Percentiles rank a stretch among this genome's conserved stretches.
These are phyloP conservation scores for Harpagifer antarcticus DNA, from an alignment of 2,797 vertebrate genomes.

Conservation along the genomic window DNA sequence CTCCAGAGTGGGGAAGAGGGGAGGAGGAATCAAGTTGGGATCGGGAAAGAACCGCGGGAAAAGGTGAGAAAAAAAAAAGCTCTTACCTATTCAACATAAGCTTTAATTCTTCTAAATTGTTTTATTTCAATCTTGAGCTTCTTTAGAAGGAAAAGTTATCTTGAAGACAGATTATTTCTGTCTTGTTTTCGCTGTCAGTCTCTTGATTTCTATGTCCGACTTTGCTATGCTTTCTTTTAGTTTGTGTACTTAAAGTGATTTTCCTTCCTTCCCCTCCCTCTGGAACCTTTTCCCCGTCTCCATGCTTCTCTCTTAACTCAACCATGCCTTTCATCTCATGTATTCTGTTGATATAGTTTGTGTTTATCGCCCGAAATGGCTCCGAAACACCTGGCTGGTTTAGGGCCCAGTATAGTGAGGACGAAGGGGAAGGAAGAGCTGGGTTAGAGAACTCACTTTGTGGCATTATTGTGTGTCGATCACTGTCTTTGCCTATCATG, in stretches of 20 bases:
- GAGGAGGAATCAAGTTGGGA: conserved; percentile 74
- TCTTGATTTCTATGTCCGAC: conserved; percentile 32
- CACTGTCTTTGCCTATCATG: conserved; percentile 26
- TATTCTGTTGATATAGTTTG: conserved; percentile 36
- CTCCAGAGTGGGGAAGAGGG: conserved; percentile 67
- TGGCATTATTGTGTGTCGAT: conserved; percentile 35
- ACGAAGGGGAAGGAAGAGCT: conserved; percentile 55
- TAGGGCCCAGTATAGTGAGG: conserved; percentile 68
- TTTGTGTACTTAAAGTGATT: conserved; percentile 63
- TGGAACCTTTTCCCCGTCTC: conserved; percentile 42
- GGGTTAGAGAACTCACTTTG: conserved; percentile 52
- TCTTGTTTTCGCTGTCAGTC: conserved; percentile 28
- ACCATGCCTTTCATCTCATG: conserved; percentile 49
- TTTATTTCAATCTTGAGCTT: conserved; percentile 16
- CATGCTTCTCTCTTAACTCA: conserved; percentile 46
- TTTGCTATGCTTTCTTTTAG: conserved; percentile 45
- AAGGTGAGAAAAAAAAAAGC: conserved; percentile 48
- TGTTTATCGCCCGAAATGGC: conserved; percentile 33
- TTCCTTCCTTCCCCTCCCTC: conserved; percentile 62
- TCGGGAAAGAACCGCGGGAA: conserved; percentile 67
- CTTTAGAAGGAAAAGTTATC: conserved; percentile 17
- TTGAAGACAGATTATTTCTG: neutral
- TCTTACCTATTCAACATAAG: conserved; percentile 47
- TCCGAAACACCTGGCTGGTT: conserved; percentile 49
- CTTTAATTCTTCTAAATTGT: conserved; percentile 59